Evolutionary conservation across 2,888 invertebrate genomes (phyloP), one percentile per base, ranked within the genome.

Genomic region (Slavum lentiscoides): DNA sequence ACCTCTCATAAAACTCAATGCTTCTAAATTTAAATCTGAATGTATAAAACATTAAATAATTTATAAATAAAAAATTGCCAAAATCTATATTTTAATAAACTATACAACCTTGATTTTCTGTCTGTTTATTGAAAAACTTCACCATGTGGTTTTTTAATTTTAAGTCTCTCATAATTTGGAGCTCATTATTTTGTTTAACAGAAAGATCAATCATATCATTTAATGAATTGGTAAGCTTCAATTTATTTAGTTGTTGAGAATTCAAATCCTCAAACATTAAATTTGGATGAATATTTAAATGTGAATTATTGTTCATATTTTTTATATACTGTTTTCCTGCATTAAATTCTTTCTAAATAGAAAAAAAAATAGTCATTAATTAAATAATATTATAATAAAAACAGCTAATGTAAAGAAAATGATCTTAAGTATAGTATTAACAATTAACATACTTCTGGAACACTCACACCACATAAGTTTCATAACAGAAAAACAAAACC

Each of bases 1-100:
- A 0, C 97, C 97, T 72, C 94, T 89, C 98, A 98, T 98, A 86
- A 98, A 97, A 87, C 94, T 93, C 77, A 95, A 85, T 0, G 95
- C 94, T 87, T 95, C 66, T 43, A 74, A 74, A 59, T 81, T 74
- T 49, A 73, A 73, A 81, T 68, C 67, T 74, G 17, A 74, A 39
- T 30, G 49, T 21, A 73, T 1, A 72, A 73, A 74, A 66, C 7
- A 66, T 6, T 37, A 3, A 55, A 39, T 67, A 43, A 43, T 58
- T 39, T 58, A 64, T 37, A 6, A 15, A 62, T 37, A 23, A 3
- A 61, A 13, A 13, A 23, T 23, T 62, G 30, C 30, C 1, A 59
- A 2, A 68, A 30, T 64, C 13, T 30, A 43, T 4, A n/a, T 7
- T 59, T 49, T 39, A 62, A 62, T 62, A 30, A 53, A 66, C 30